Conservation (phyloP, 2,113 vertebrate genomes). For the Rhizomys pruinosus region DNA sequence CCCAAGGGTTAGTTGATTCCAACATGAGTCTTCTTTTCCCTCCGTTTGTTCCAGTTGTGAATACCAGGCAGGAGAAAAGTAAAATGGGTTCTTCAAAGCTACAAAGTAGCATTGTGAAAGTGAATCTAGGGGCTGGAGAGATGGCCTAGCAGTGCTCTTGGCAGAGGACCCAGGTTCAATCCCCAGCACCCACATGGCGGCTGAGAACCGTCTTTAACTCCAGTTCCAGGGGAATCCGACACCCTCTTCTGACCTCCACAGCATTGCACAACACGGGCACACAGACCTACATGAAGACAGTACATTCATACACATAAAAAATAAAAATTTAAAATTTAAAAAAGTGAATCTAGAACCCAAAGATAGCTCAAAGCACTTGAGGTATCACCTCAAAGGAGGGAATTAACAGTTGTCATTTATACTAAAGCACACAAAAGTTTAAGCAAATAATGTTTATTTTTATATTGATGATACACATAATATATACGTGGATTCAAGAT, state of each 20-base stretch:
- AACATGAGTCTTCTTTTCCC: background rate
- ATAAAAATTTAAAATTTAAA: no score
- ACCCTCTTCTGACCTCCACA: no score
- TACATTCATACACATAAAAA: no score
- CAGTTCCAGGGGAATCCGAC: no score
- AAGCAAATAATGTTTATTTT: constrained; percentile 86
- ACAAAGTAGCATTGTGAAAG: background rate
- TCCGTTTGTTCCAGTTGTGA: background rate
- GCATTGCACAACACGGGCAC: no score
- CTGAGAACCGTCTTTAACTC: no score
- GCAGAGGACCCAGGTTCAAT: no score
- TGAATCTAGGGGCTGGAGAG: no score
- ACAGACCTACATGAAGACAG: no score
- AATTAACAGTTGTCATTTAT: background rate
- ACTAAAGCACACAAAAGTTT: constrained; percentile 51
- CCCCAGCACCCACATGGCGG: no score
- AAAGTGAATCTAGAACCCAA: background rate
- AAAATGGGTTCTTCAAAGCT: background rate
- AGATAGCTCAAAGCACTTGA: background rate
- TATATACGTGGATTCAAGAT: constrained; percentile 82
- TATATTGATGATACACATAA: constrained; percentile 83
- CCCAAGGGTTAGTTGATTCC: background rate
- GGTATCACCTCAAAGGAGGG: background rate
- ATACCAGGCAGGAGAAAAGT: background rate
- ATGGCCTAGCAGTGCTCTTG: no score